Base-by-base conservation (phyloP, 2,888 invertebrate species). In the Sarcophaga rosellei region DNA sequence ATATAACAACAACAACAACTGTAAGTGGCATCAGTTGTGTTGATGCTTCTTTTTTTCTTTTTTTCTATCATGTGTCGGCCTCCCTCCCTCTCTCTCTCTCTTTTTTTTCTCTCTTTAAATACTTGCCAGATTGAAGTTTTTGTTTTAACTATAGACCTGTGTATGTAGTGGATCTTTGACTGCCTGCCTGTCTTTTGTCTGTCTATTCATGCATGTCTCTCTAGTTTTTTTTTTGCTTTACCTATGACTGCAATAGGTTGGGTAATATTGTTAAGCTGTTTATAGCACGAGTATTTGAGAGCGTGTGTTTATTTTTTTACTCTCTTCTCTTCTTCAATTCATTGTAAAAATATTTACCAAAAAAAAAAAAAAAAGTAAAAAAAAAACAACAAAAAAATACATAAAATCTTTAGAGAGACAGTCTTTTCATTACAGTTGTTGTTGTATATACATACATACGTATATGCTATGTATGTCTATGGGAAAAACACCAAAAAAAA, bases 401-500 rank as follows among this genome's bases (percentile, higher is more conserved):
- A 82, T 73, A 68, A 82, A 82, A 72, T 77, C 82, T 65, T 77
- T 66, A 61, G 66, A 76, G 23, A 47, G 66, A 76, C 21, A 75
- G 70, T 81, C 59, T 68, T 23, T 44, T 69, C 61, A 45, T 78
- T 74, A 35, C 4, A 20, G 35, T 35, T 35, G 1, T 35, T 35
- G 35, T 10, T 35, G 35, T 35, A 0, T 8, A 8, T 1, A 6
- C 25, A 1, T 23, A 23, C 23, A 3, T 35, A 35, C 6, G 1
- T 35, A 35, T 35, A 35, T 35, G 10, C 35, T 35, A 0, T 35
- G 10, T 35, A 35, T 35, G 35, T 35, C 2, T 35, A 35, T 2
- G 35, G 35, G 2, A 35, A 63, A 35, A 3, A 45, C 63, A 5
- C 17, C 57, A 3, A 44, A 53, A 45, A 53, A 45, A 35, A 45